Evolutionary conservation across 92 coral and sea anemone genomes (phyloP), one percentile per base, ranked within the genome.

Genomic region (Palythoa grandis): DNA sequence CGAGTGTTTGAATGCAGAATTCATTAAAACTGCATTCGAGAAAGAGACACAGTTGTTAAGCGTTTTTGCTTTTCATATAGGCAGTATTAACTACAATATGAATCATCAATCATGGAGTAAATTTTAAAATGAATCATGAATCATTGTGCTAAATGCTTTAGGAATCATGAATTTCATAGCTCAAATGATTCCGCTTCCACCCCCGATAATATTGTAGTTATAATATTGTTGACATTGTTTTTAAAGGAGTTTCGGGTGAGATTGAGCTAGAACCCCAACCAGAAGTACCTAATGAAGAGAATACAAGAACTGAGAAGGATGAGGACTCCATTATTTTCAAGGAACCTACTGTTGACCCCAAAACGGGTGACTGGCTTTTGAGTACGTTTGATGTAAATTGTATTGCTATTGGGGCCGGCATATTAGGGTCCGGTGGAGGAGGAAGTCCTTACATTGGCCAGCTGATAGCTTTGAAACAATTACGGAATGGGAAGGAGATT

Each of bases 371-470:
- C 76, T 94, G 98, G 98, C 56, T 92, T 20, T 67, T 94, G 83
- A 92, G 77, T 63, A 93, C 89, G 91, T 96, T 88, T 91, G 98
- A 96, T 76, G 89, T 96, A 20, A 92, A 88, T 24, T 96, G 98
- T 52, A 94, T 96, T 24, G 92, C 98, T 17, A 88, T 89, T 52
- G 98, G 98, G 6, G 98, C 98, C 56, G 98, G 98, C 25, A 96
- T 96, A 50, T 80, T 96, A 88, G 98, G 98, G 15, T 96, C 98
- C 83, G 98, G 98, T 53, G 98, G 98, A 76, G 98, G 98, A 3
- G 98, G 98, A 1, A 91, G 82, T 83, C 98, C 98, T 11, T 94
- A 94, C 68, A 70, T 96, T 19, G 98, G 98, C 37, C 91, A 83
- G 77, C 71, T 95, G 38, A 83, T 69, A 23, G 93, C 92, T 29